Evolutionary conservation across 2,888 invertebrate genomes (phyloP), one percentile per base, ranked within the genome.

Genomic region (Macaria liturata): DNA sequence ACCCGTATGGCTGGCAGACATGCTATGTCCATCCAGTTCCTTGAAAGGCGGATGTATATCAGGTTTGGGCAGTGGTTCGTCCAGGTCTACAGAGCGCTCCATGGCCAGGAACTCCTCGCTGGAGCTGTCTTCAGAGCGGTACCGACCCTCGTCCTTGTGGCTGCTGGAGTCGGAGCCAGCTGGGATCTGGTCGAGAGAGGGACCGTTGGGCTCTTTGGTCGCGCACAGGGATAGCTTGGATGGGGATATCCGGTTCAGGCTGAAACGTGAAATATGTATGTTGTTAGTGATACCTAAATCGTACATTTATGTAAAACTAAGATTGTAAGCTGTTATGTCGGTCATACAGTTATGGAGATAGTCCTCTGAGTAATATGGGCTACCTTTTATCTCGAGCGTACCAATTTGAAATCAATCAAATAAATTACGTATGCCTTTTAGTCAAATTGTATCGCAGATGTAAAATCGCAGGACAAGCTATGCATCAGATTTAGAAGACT

Each of bases 61-160:
- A 3, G 76, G 73, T 34, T 78, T 76, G 7, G 79, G 74, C 49
- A 83, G 49, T 0, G 85, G 78, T 48, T 75, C 83, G 6, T 86
- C 81, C 5, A 84, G 59, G 55, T 91, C 91, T 2, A 91, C 78
- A 4, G 88, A 87, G n/a, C 91, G 82, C 65, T 91, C 91, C 90
- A 91, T 90, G 7, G 91, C 91, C 32, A 91, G 76, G 67, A 91
- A 91, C 69, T 91, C 91, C 8, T 91, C 91, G 61, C 91, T 91
- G 46, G 91, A 91, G 48, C 59, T 59, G 0, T 51, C 59, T 44
- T 32, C 59, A 7, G 59, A 59, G 9, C 54, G 46, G 37, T 51
- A 90, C 9, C 86, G 75, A 4, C 76, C 75, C 42, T 88, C 91
- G 46, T 87, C 89, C 64, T 91, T 89, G 58, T 84, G 83, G 62